These are phyloP conservation scores for Otus scops DNA, from an alignment of 2,797 vertebrate species.

Conservation along the genomic window DNA sequence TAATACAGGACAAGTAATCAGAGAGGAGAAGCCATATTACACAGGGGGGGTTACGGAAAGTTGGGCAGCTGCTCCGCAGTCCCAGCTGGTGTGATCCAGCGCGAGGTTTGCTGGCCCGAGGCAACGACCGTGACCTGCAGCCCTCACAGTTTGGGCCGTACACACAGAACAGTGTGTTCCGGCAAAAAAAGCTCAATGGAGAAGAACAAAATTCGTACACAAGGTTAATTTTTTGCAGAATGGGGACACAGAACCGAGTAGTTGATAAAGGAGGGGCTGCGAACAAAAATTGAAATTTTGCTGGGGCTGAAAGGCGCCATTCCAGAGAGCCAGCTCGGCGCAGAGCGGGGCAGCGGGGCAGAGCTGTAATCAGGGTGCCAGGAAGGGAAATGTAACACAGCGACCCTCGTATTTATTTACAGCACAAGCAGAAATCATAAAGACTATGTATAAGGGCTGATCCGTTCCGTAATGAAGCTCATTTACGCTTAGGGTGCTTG, in stretches of 20 bases:
- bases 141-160: fast-evolving
- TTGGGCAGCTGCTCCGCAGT: background rate
- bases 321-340: fast-evolving
- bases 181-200: background rate
- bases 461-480: fast-evolving
- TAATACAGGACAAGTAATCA: background rate
- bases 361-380: background rate
- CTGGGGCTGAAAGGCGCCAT: background rate
- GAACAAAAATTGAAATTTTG: background rate
- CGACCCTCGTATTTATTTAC: background rate
- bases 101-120: background rate
- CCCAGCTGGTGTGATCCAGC: background rate
- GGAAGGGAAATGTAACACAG: fast-evolving
- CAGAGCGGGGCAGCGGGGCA: background rate
- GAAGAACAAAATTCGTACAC: fast-evolving
- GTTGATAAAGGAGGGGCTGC: background rate
- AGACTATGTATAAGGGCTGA: background rate
- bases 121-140: fast-evolving
- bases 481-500: background rate
- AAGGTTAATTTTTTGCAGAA: background rate
- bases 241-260: fast-evolving
- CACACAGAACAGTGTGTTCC: fast-evolving
- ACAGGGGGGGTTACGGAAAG: background rate
- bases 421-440: background rate
- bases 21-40: background rate